Base-by-base conservation (phyloP, 2,888 invertebrate species). In the Neoascia interrupta region DNA sequence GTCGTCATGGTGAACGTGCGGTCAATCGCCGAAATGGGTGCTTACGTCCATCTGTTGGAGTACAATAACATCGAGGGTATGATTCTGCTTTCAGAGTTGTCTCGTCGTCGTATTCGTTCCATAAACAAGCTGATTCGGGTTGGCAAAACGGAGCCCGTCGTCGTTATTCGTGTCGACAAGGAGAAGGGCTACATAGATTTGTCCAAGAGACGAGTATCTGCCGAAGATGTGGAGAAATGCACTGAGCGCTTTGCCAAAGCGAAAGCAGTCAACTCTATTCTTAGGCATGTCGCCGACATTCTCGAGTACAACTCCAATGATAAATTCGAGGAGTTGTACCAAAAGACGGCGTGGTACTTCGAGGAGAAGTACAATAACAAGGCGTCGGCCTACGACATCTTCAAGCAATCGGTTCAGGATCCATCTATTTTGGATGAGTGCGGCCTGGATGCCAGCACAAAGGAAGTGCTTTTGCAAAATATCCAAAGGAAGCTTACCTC, bases 121-220 rank as follows among this genome's bases (percentile, higher is more conserved):
- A 99, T 99, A 86, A 99, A 99, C 90, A 99, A 99, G 91, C 91
- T 99, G 84, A 99, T 99, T 87, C 92, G 99, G 83, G 98, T 99
- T 53, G 99, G 99, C 39, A 96, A 99, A 90, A 98, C 96, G 54
- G 99, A 99, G 89, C 99, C 98, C 19, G 99, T 99, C 11, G 98
- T 99, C 45, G 99, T 99, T 69, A 99, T 99, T 88, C 93, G 99
- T 90, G 99, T 99, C 16, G 99, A 99, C 89, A 98, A 98, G 91
- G 98, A 99, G 85, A 99, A 99, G 92, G 99, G 99, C 93, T 99
- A 99, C 89, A 99, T 99, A 88, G 99, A 99, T 92, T 92, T 99
- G 84, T 99, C 99, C 81, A 99, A 99, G 90, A 93, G 99, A 88
- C 93, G 99, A 89, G 99, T 99, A 1, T 98, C 98, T 0, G 94